Conservation (phyloP, 2,797 vertebrate species). For the Siniperca scherzeri region DNA sequence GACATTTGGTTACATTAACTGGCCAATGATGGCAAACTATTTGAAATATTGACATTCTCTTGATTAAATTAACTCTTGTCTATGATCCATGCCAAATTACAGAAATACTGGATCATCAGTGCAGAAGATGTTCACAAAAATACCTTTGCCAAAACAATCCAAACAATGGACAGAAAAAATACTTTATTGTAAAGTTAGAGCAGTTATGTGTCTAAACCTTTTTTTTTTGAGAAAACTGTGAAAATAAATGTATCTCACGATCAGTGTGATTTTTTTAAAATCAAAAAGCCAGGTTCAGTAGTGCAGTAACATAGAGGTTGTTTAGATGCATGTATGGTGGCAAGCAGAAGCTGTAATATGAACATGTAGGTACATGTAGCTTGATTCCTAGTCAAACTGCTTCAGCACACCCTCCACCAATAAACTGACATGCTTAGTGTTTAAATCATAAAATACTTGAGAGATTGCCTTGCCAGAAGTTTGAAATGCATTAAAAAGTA, state of each 20-base stretch:
- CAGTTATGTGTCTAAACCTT: not conserved
- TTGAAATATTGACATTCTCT: not conserved
- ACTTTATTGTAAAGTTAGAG: not conserved
- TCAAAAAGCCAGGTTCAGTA: not conserved
- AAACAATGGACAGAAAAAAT: not conserved
- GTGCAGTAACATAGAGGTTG: not conserved
- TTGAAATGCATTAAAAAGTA: not conserved
- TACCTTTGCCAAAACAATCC: not conserved
- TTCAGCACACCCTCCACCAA: slow-evolving; percentile 29
- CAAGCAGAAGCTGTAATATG: not conserved
- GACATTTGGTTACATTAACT: not conserved
- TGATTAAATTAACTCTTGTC: no score
- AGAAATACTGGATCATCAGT: not conserved
- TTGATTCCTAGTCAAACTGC: not conserved
- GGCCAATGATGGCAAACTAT: not conserved
- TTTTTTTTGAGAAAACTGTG: not conserved
- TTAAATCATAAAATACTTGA: not conserved
- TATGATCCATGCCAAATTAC: not conserved
- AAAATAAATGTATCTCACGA: not conserved
- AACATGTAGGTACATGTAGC: slow-evolving; percentile 15
- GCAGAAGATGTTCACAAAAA: not conserved
- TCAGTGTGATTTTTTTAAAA: not conserved
- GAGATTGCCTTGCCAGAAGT: not conserved
- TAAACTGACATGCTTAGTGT: not conserved
- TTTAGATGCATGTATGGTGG: not conserved